Base-by-base conservation (phyloP, 1,140 invertebrate genomes). In the Sarcophaga bullata region DNA sequence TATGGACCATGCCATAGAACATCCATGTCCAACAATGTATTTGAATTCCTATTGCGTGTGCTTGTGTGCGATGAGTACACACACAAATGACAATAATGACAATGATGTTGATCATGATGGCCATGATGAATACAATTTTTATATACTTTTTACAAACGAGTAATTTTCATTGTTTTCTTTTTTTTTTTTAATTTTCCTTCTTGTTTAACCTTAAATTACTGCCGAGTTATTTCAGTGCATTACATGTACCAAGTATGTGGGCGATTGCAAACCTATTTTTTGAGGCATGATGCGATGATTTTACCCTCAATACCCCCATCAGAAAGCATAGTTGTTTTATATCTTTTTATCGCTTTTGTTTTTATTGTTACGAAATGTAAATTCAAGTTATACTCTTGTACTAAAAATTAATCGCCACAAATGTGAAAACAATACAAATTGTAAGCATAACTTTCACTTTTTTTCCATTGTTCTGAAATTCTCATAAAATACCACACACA, bases 141-240 rank as follows among this genome's bases (percentile, higher is more conserved):
- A n/a, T n/a, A 68, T 68, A 19, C 19, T 25, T 3, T 68, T 68
- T 68, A 68, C 62, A 68, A 68, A 68, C 62, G 62, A 68, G 62
- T 68, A 19, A 19, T 19, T 19, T 68, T 68, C 19, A 68, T 68
- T 15, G 62, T 68, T 68, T 68, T 19, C n/a, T n/a, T n/a, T n/a
- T n/a, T n/a, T n/a, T n/a, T 37, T 37, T 37, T 37, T 2, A 37
- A 37, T 37, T 37, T 4, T 37, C 4, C 25, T 37, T 37, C 25
- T 37, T 37, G 4, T 37, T 37, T 37, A 37, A 37, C 25, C 25
- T 37, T 37, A 37, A 2, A 37, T 37, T 37, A 37, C 4, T 37
- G 25, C 25, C 25, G 1, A 37, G 25, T 37, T 37, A 37, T 37
- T 37, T 37, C 25, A 37, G 1, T 37, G 1, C 25, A 37, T 37